Base-by-base conservation (phyloP, 1,140 invertebrate species). In the Drosophila baimaii region DNA sequence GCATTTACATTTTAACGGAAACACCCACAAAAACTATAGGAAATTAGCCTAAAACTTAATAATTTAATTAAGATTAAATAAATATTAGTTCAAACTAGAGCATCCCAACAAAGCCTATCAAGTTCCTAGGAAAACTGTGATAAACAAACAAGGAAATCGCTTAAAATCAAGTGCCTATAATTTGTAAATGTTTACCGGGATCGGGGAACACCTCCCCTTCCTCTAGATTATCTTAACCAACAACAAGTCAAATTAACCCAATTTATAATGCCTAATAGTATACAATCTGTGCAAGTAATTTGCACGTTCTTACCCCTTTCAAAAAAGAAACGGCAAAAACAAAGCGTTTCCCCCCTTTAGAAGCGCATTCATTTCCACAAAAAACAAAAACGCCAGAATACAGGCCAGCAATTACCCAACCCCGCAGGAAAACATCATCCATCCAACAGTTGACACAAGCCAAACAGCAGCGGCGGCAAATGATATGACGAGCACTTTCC, bases 401-500 rank as follows among this genome's bases (percentile, higher is more conserved):
- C 61, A 52, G 44, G 49, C 61, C 61, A 31, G 21, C 65, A 65
- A 69, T 69, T 69, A 56, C 47, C 31, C 39, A 52, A 41, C 25
- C 31, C 55, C 35, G 3, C 10, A 19, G 27, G n/a, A 61, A 41
- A 64, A 61, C 55, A 31, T 37, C 64, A 39, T 9, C 31, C 43
- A 31, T 21, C 51, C 51, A 69, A 66, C 61, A 51, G 65, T 68
- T 64, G 65, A 68, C 65, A 68, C 44, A 64, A 51, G 59, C 59
- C 65, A 69, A 69, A 62, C 46, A 62, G 47, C 52, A 9, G 27
- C 12, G 9, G 57, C 35, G 59, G 31, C 59, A 75, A 79, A 57
- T 71, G 41, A 62, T 71, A 75, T 79, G 82, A 86, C 61, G 79
- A 68, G 43, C 72, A 77, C 79, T 79, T 88, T 88, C 51, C 62